Conservation (phyloP, 2,797 vertebrate genomes). For the Smutsia gigantea region DNA sequence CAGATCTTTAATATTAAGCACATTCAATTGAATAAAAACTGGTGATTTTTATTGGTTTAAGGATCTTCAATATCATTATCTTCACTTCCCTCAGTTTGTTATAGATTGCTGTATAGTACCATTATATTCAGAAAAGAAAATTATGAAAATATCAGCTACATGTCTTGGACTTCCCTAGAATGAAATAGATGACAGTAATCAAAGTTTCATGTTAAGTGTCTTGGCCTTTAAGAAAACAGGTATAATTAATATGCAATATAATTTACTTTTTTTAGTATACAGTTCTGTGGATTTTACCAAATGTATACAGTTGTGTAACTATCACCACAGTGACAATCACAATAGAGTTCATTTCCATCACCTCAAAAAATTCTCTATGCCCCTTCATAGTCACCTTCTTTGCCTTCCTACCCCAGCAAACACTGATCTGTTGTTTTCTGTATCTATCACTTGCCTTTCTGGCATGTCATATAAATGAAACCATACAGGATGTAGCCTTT, state of each 20-base stretch:
- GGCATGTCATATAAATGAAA: background rate
- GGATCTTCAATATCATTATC: background rate
- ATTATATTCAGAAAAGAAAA: background rate
- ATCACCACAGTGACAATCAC: background rate
- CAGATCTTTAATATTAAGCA: background rate
- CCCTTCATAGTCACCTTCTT: background rate
- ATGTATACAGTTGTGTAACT: background rate
- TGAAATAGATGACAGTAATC: background rate
- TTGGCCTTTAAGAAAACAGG: background rate
- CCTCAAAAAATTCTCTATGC: background rate
- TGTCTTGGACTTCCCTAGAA: slow-evolving; percentile 7
- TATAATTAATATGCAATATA: background rate
- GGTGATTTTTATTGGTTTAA: background rate
- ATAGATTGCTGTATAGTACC: background rate
- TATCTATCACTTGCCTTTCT: slow-evolving; percentile 33
- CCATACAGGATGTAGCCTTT: background rate
- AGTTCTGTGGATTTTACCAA: background rate
- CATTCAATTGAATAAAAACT: slow-evolving; percentile 16
- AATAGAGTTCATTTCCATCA: background rate
- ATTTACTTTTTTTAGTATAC: background rate
- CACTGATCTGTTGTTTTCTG: background rate
- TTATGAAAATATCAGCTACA: background rate
- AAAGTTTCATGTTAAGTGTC: background rate
- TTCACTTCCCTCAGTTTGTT: background rate
- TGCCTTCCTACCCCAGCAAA: background rate